Evolutionary conservation across 2,888 invertebrate species (phyloP).

Genomic region (Eupeodes luniger): DNA sequence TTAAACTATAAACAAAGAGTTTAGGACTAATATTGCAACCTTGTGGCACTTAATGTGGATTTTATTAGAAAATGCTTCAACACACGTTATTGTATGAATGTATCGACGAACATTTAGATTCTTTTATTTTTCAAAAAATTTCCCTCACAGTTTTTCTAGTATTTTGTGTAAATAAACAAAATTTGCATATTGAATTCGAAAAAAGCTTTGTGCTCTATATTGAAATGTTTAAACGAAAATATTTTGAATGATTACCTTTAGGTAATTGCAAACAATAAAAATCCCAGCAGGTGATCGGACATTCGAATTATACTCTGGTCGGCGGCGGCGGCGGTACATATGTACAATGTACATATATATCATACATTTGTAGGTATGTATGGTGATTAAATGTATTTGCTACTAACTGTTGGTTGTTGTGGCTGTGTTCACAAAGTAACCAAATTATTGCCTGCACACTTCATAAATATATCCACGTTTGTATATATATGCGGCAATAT

Average conservation of each 20-base stretch:
- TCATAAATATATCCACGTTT: too few relatives aligned
- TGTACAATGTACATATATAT: too few relatives aligned
- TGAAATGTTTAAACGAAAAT: constrained; percentile 58
- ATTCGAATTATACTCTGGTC: constrained; percentile 5
- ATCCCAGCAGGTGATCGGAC: constrained; percentile 66
- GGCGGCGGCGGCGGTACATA: background rate
- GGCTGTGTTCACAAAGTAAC: background rate
- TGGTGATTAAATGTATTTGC: too few relatives aligned
- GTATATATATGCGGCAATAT: too few relatives aligned
- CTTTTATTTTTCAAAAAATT: background rate
- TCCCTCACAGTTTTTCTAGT: constrained; percentile 9
- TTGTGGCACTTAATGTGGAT: constrained; percentile 60
- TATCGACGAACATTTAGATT: background rate
- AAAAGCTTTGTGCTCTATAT: constrained; percentile 37
- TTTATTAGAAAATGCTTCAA: constrained; percentile 51
- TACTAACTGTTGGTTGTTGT: background rate
- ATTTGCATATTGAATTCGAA: constrained; percentile 14
- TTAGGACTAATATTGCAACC: constrained; percentile 70
- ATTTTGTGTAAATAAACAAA: constrained; percentile 62
- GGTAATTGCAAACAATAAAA: constrained; percentile 71
- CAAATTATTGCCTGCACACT: too few relatives aligned
- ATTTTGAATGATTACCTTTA: constrained; percentile 69
- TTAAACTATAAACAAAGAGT: constrained; percentile 66
- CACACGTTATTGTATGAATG: constrained; percentile 1
- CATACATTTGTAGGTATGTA: too few relatives aligned